Percentiles rank a stretch among this genome's conserved stretches.
These are phyloP conservation scores for Sinotaia quadrata DNA, from an alignment of 2,888 invertebrate genomes.

Conservation along the genomic window DNA sequence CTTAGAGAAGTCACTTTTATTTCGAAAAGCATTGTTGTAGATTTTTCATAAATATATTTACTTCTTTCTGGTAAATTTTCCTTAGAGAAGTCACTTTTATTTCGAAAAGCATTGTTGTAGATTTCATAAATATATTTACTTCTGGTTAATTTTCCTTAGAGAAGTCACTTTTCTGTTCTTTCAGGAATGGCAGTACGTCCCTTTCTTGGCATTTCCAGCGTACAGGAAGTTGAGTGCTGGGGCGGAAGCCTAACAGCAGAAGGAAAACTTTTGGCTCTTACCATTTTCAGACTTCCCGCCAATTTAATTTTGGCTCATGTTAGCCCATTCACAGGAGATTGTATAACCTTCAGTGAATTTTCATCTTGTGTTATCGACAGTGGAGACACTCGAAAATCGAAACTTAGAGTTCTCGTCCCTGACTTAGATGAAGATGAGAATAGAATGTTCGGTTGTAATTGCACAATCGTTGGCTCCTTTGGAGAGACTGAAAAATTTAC, in stretches of 20 bases:
- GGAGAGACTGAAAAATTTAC: neutral
- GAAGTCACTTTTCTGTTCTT: too few species aligned
- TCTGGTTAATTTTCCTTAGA: too few species aligned
- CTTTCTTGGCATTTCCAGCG: neutral
- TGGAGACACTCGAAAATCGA: neutral
- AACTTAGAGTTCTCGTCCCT: constrained; percentile 1
- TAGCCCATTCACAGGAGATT: constrained; percentile 8
- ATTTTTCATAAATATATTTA: too few species aligned
- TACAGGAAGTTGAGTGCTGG: constrained; percentile 23
- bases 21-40: too few species aligned
- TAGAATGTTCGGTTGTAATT: constrained; percentile 10
- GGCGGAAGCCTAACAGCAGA: constrained; percentile 4
- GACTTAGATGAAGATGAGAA: constrained; percentile 14
- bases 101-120: too few species aligned
- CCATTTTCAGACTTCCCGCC: neutral
- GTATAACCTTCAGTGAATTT: constrained; percentile 7
- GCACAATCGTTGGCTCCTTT: neutral
- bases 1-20: too few species aligned
- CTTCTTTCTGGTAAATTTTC: too few species aligned
- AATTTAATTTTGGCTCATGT: neutral
- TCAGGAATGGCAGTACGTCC: neutral
- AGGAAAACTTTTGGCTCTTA: constrained; percentile 11
- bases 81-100: too few species aligned
- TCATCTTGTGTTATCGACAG: neutral
- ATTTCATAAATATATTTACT: too few species aligned